These are phyloP conservation scores for Gouania willdenowi DNA, from an alignment of 2,797 vertebrate genomes.

Conservation along the genomic window DNA sequence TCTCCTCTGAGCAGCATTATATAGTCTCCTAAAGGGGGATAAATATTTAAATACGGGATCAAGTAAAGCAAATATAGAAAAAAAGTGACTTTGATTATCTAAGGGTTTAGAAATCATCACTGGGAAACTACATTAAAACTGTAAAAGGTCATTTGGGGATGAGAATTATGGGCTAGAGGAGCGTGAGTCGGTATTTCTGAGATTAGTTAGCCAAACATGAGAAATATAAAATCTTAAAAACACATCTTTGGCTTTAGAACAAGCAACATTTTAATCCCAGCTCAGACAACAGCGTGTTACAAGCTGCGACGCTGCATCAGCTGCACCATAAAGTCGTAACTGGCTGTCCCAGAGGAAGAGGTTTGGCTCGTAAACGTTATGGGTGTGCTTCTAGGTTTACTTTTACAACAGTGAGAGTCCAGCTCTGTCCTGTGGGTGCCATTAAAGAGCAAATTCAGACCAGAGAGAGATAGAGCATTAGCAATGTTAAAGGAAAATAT, in stretches of 20 bases:
- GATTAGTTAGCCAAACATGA: too few species aligned
- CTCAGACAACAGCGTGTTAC: neutral
- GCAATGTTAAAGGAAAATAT: conserved; percentile 2
- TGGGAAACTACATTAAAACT: too few species aligned
- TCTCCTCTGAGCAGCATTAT: too few species aligned
- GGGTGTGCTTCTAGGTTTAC: conserved; percentile 21
- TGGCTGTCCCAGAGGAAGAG: conserved; percentile 37
- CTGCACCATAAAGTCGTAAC: conserved; percentile 31
- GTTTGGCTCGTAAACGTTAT: conserved; percentile 35
- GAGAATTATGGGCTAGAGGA: too few species aligned
- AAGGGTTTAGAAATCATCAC: too few species aligned
- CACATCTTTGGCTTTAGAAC: conserved; percentile 1
- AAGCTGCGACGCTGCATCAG: conserved; percentile 22
- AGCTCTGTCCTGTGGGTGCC: conserved; percentile 21
- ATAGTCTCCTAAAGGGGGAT: too few species aligned
- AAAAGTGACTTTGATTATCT: too few species aligned
- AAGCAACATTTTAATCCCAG: neutral
- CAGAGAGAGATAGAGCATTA: conserved; percentile 21
- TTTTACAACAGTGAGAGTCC: conserved; percentile 30
- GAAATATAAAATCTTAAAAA: too few species aligned
- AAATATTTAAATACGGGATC: too few species aligned
- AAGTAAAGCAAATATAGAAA: too few species aligned
- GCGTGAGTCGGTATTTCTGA: too few species aligned
- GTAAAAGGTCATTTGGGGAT: too few species aligned
- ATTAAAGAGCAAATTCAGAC: conserved; percentile 16